Evolutionary conservation across 2,888 invertebrate genomes (phyloP), one percentile per base, ranked within the genome.

Genomic region (Campoplex nolae): DNA sequence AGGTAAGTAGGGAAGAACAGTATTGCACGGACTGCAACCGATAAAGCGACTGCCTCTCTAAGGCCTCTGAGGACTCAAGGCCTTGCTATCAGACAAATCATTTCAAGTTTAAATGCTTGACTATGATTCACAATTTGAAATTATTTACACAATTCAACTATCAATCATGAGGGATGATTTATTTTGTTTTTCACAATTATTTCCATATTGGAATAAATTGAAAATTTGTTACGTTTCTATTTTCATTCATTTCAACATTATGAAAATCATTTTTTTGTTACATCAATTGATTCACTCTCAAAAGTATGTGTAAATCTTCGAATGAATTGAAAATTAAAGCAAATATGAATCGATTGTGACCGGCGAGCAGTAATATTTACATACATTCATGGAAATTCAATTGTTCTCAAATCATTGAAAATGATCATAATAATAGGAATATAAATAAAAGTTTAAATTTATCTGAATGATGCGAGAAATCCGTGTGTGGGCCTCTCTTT

Each of bases 401-500:
- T 62, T 28, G 4, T 32, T 16, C 7, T 62, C 1, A 32, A 32
- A 62, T 32, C 32, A 32, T 62, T 13, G 18, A 6, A 13, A 38
- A 56, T 23, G 13, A n/a, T 35, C n/a, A 32, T 35, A 56, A 58
- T 23, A 74, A 38, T 38, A 28, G 48, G 28, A 38, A 56, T 56
- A 13, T 42, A 13, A 38, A 35, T 56, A 56, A n/a, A 74, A 56
- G 38, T 38, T 54, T 42, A 38, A 74, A 56, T 74, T 58, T n/a
- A 79, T 84, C 73, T 62, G 51, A 42, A 79, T 42, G 73, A 73
- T 23, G 56, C 56, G 75, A 80, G 76, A 67, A 67, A 78, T 67
- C 74, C 68, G 82, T 87, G 88, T 87, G 88, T 80, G 88, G 89
- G 81, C 78, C 80, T 70, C 48, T 58, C 54, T 45, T 45, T 18